Conservation (phyloP, 1,140 invertebrate species). For the Mizuhopecten yessoensis region DNA sequence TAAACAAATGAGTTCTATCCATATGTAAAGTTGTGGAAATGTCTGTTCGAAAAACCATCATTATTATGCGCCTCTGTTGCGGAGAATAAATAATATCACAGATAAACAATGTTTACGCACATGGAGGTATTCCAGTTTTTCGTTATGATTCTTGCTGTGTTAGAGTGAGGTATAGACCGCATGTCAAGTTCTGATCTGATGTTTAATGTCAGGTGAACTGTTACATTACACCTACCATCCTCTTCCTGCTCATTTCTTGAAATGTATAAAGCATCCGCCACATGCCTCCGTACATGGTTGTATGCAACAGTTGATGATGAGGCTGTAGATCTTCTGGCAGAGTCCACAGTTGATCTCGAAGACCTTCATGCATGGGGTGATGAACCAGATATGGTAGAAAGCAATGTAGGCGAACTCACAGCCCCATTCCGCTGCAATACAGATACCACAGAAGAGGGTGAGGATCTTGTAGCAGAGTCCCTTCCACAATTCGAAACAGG, state of each 20-base stretch:
- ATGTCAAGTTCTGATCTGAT: background rate
- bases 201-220: background rate
- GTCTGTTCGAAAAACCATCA: background rate
- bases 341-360: constrained; percentile 86
- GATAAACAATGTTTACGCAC: background rate
- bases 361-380: constrained; percentile 76
- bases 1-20: constrained; percentile 5
- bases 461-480: constrained; percentile 89
- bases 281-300: constrained; percentile 87
- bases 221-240: background rate
- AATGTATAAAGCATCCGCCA: constrained; percentile 85
- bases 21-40: background rate
- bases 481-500: constrained; percentile 88
- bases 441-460: constrained; percentile 86
- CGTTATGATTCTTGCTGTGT: background rate
- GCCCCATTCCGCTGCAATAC: constrained; percentile 88
- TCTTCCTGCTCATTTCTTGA: constrained; percentile 44
- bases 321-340: constrained; percentile 85
- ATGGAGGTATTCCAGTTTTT: constrained; percentile 8
- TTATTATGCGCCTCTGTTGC: background rate
- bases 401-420: constrained; percentile 89
- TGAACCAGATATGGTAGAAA: constrained; percentile 84
- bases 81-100: constrained; percentile 3
- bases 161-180: background rate
- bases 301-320: constrained; percentile 86